phyloP scores from a whole-genome alignment of 2,888 invertebrate species.

The Tricholauxania praeusta region DNA sequence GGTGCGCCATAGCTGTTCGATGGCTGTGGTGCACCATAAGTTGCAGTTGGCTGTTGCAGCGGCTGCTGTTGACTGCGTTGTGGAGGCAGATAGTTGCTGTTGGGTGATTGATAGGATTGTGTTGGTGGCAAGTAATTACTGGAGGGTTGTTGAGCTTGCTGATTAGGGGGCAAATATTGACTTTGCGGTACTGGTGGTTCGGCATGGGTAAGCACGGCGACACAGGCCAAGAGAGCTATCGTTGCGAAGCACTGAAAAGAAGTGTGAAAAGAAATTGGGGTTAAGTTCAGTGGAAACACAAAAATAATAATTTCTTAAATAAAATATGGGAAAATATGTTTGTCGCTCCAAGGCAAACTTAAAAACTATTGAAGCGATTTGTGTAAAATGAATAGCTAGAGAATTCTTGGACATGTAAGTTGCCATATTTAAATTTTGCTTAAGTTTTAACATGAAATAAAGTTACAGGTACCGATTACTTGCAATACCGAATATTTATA shows the following conservation, averaged over 20 bases:
- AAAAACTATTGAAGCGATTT: too few species aligned
- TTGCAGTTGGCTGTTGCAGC: constrained; percentile 50
- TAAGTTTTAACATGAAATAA: too few species aligned
- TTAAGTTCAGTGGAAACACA: not conserved
- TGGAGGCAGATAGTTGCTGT: constrained; percentile 61
- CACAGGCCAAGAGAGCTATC: constrained; percentile 63
- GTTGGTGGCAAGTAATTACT: constrained; percentile 69
- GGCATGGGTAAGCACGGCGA: constrained; percentile 59
- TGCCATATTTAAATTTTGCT: too few species aligned
- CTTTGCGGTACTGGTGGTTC: constrained; percentile 67
- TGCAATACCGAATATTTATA: too few species aligned
- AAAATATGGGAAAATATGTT: not conserved
- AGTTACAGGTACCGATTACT: too few species aligned
- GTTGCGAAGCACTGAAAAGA: constrained; percentile 61
- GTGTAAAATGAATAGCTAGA: too few species aligned
- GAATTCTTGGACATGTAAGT: too few species aligned
- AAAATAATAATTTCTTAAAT: not conserved
- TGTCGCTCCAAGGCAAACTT: too few species aligned
- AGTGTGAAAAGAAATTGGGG: too few species aligned
- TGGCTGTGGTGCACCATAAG: constrained; percentile 61
- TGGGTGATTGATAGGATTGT: constrained; percentile 57
- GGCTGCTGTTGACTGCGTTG: constrained; percentile 68
- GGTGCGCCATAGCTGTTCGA: constrained; percentile 71
- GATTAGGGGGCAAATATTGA: constrained; percentile 68
- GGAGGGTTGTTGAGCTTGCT: constrained; percentile 64